phyloP scores from a whole-genome alignment of 37 sponge, comb jelly and placozoan species.

The Haliclona indistincta region DNA sequence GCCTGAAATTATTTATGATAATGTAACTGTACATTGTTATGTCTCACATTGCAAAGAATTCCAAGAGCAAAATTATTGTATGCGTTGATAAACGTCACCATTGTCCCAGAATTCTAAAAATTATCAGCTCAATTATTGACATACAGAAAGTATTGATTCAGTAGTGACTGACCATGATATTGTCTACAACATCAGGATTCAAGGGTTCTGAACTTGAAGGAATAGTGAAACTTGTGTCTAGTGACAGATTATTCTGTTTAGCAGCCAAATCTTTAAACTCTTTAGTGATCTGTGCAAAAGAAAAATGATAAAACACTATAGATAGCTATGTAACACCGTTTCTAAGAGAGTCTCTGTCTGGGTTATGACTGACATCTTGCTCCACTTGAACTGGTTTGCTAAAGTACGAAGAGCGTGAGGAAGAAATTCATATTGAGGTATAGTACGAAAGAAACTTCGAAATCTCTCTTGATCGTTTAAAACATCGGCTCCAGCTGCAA shows the following conservation, averaged over 20 bases:
- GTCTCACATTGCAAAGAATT: not conserved
- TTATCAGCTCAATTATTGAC: not conserved
- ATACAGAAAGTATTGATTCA: not conserved
- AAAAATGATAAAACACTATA: too few species aligned
- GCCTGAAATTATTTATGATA: conserved; percentile 7
- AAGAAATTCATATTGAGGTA: not conserved
- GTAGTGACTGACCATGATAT: not conserved
- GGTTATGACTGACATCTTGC: not conserved
- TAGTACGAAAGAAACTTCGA: not conserved
- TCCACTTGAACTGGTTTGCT: not conserved
- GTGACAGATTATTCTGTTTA: not conserved
- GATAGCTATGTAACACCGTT: not conserved
- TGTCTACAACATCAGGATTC: too few species aligned
- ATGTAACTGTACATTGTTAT: not conserved
- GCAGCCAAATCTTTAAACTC: too few species aligned
- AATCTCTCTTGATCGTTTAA: not conserved
- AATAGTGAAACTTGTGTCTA: too few species aligned
- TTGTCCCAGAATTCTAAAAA: too few species aligned
- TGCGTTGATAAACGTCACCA: not conserved
- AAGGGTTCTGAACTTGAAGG: too few species aligned
- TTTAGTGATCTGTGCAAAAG: too few species aligned
- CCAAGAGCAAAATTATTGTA: not conserved
- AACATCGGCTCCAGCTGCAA: not conserved
- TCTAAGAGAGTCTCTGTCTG: not conserved
- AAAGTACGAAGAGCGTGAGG: not conserved